Base-by-base conservation (phyloP, 2,888 invertebrate genomes). In the Biston betularia region DNA sequence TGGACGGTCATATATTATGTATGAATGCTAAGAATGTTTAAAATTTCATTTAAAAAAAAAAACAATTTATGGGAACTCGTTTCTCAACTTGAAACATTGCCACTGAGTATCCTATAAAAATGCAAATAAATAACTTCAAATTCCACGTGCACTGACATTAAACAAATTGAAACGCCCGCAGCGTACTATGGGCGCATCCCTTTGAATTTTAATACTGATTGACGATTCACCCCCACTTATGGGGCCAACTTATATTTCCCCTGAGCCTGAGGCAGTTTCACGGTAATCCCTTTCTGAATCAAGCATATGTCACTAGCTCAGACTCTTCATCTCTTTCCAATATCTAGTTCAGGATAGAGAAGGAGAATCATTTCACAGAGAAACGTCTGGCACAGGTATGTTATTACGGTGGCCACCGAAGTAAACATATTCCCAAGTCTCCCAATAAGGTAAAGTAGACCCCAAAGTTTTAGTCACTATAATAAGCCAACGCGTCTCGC, bases 401-500 rank as follows among this genome's bases (percentile, higher is more conserved):
- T 67, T 68, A 68, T 80, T 79, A 75, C 79, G 75, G 83, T 76
- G 84, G 83, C 81, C 84, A 83, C 79, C 80, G 79, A 76, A 81
- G 82, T 84, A 88, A 88, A 90, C 87, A 88, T 89, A 89, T 89
- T 88, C 87, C 85, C 85, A 78, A 83, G 86, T 86, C 85, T 86
- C 88, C 84, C 83, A 79, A 80, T 84, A 84, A 82, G 44, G 88
- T 85, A 85, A 88, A 89, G 84, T 85, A 89, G 84, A 90, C 92
- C 92, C 90, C 87, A 89, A 92, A 92, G 87, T 92, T 93, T 88
- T 89, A 89, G 89, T 87, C 89, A 89, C 91, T 91, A 90, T 92
- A 92, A 93, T 92, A 93, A 93, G 91, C 89, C 83, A 83, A 83
- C 82, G 82, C 86, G 86, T 89, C 89, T 89, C 89, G 92, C 91